phyloP scores from a whole-genome alignment of 2,888 invertebrate genomes.

The Hirtodrosophila histrioides region DNA sequence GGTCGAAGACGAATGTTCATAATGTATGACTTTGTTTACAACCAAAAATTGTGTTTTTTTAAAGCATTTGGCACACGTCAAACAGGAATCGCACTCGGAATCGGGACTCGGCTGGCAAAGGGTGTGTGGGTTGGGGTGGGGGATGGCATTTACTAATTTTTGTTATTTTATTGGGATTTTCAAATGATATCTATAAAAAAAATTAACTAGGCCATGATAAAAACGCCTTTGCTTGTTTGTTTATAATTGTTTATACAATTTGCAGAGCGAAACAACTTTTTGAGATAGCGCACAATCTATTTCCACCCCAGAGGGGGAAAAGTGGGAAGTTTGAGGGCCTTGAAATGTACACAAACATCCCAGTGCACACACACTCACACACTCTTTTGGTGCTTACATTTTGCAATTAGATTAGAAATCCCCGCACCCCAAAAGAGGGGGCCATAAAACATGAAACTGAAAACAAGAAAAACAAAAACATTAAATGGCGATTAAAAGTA shows the following conservation, averaged over 20 bases:
- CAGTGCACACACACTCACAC: slow-evolving; percentile 21
- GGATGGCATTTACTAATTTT: slow-evolving; percentile 22
- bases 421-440: slow-evolving; percentile 50
- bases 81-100: slow-evolving; percentile 2
- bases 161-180: slow-evolving; percentile 45
- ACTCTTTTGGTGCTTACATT: slow-evolving; percentile 55
- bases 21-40: slow-evolving; percentile 65
- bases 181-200: slow-evolving; percentile 56
- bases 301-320: slow-evolving; percentile 16
- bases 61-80: slow-evolving; percentile 49
- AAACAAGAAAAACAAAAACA: slow-evolving; percentile 79
- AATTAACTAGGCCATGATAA: slow-evolving; percentile 73
- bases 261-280: slow-evolving; percentile 52
- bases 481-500: slow-evolving; percentile 81
- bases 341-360: slow-evolving; percentile 65
- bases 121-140: no score
- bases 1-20: slow-evolving; percentile 27
- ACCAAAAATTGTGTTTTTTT: slow-evolving; percentile 47
- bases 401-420: slow-evolving; percentile 79
- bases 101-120: not conserved
- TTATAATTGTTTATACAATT: slow-evolving; percentile 77
- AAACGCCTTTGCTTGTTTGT: slow-evolving; percentile 67
- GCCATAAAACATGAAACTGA: slow-evolving; percentile 68
- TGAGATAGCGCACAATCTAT: slow-evolving; percentile 67
- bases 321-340: slow-evolving; percentile 46